Evolutionary conservation across 35 echinoderm and acorn worm genomes (phyloP), one percentile per base, ranked within the genome.

Genomic region (Eucidaris tribuloides): DNA sequence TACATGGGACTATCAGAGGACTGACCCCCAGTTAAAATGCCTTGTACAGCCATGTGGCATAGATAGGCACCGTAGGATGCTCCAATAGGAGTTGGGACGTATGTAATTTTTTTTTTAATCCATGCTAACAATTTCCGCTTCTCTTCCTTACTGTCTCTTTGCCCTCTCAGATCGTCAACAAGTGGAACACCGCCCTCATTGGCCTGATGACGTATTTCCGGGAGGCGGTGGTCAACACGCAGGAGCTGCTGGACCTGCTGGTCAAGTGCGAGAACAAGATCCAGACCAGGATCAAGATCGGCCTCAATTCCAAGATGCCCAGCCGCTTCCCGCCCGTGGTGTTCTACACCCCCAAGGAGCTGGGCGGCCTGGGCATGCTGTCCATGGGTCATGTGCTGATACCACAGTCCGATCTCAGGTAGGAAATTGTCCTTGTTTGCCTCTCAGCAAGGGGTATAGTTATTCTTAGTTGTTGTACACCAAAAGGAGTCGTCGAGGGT

Each of bases 241-340:
- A 99, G 52, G 96, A 99, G 80, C 86, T 99, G 38, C 83, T 99
- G n/a, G 96, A 99, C 46, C 87, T 99, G 0, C 86, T 99, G 44
- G 96, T 99, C 56, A 99, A 99, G 46, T 99, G 96, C 42, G 96
- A 99, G 83, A 99, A 99, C 80, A 99, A 99, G 87, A 99, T 99
- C 22, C 96, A 93, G 86, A 99, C 96, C 9, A 82, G 96, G 82
- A 99, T 99, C 87, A 99, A 99, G 96, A 99, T 99, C 63, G 96
- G 96, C 22, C 83, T 99, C 11, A 99, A 99, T 83, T 99, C 96
- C 66, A 99, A 99, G 80, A 99, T 99, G 96, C 96, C 96, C 4
- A 99, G 96, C 81, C 78, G 91, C 5, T 97, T 99, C 62, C 96
- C 96, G 11, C 96, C 96, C 2, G 96, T 99, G 62, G 96, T 99